phyloP scores from a whole-genome alignment of 2,888 invertebrate species.

The Tenthredo notha region DNA sequence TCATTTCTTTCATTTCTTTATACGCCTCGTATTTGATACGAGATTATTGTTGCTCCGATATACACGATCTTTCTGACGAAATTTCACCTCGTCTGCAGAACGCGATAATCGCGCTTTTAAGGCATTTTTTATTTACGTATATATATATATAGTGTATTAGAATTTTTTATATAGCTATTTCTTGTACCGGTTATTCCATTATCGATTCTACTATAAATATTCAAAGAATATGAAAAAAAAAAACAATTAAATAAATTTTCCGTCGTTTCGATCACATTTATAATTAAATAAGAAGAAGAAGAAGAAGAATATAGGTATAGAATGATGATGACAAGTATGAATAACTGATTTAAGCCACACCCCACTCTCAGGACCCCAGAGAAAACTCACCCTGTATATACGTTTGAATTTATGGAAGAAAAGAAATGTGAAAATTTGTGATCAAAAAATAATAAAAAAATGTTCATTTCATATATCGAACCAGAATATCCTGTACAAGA shows the following conservation, averaged over 20 bases:
- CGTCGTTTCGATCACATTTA: background rate
- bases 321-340: background rate
- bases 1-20: background rate
- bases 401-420: background rate
- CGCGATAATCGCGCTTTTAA: conserved; percentile 28
- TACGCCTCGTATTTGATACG: conserved; percentile 41
- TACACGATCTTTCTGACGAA: background rate
- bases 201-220: no score
- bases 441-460: background rate
- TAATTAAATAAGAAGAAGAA: background rate
- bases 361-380: no score
- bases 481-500: conserved; percentile 33
- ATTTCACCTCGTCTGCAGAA: background rate
- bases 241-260: background rate
- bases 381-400: no score
- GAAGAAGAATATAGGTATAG: background rate
- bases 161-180: background rate
- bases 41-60: conserved; percentile 28
- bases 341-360: no score
- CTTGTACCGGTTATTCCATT: conserved; percentile 49
- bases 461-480: background rate
- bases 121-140: conserved; percentile 31
- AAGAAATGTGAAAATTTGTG: background rate
- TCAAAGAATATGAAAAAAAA: background rate
- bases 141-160: conserved; percentile 2